A percentile compares a stretch with the other conserved stretches of the same genome.
phyloP scores from a whole-genome alignment of 2,888 invertebrate species.

The Rhagophthalmus giganteus region DNA sequence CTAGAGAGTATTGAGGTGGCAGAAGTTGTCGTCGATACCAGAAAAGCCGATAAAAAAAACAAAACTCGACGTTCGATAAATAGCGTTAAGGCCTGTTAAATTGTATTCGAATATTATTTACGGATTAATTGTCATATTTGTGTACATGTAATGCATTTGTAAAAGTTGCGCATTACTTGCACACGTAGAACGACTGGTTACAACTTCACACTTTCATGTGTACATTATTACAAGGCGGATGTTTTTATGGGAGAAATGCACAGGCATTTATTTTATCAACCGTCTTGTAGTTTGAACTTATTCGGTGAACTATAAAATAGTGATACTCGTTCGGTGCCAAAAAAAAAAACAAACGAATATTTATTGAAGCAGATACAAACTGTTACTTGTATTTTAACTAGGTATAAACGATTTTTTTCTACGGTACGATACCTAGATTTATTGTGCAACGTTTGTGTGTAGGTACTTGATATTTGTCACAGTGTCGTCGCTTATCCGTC shows the following conservation, averaged over 20 bases:
- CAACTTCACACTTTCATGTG: no score
- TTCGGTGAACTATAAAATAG: slow-evolving; percentile 27
- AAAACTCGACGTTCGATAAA: no score
- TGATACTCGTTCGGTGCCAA: slow-evolving; percentile 30
- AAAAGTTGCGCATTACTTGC: no score
- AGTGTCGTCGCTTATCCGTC: slow-evolving; percentile 13
- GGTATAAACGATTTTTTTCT: slow-evolving; percentile 1
- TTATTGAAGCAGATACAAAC: slow-evolving; percentile 15
- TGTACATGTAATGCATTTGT: no score
- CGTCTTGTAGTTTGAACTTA: slow-evolving; percentile 10
- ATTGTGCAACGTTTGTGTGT: slow-evolving; percentile 8
- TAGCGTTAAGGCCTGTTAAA: no score
- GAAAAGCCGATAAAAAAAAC: no score
- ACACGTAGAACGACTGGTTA: no score
- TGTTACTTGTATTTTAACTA: slow-evolving; percentile 3
- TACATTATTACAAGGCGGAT: no score
- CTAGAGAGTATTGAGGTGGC: no score
- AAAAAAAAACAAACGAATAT: slow-evolving; percentile 22
- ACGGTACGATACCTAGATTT: slow-evolving; percentile 1
- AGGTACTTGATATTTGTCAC: slow-evolving; percentile 1
- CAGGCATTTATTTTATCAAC: slow-evolving; percentile 2
- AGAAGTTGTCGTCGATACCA: no score
- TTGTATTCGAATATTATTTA: no score
- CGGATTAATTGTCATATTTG: no score
- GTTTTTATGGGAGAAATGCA: slow-evolving; percentile 14